phyloP scores from a whole-genome alignment of 2,797 vertebrate species.

The Spinus pinus region DNA sequence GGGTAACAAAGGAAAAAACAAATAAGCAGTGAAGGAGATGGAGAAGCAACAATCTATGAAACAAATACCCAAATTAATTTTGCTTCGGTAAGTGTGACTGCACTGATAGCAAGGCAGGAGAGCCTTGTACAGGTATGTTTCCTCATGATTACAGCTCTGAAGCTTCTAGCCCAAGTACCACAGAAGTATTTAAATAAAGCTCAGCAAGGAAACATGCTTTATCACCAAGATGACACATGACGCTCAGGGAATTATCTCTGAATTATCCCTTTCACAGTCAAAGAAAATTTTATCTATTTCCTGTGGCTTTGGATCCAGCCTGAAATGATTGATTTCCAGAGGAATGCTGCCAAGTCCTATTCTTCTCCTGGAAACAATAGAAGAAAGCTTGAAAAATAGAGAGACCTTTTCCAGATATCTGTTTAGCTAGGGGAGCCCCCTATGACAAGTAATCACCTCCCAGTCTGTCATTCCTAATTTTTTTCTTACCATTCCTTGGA shows the following conservation, averaged over 20 bases:
- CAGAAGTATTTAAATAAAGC: neutral
- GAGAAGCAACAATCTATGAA: neutral
- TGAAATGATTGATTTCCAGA: conserved; percentile 3
- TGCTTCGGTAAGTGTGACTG: neutral
- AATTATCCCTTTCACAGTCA: neutral
- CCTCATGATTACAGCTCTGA: neutral
- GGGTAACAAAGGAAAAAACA: neutral
- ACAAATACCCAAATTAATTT: neutral
- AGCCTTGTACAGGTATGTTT: neutral
- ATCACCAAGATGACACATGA: neutral
- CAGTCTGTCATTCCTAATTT: neutral
- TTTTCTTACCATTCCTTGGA: neutral
- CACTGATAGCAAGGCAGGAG: neutral
- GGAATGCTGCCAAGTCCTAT: neutral
- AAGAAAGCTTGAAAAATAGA: neutral
- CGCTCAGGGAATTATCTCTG: neutral
- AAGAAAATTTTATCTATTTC: neutral
- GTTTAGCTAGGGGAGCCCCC: neutral
- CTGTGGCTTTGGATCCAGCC: neutral
- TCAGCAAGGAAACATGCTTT: conserved; percentile 1
- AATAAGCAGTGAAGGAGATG: neutral
- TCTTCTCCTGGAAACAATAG: neutral
- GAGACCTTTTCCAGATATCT: neutral
- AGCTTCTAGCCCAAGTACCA: neutral
- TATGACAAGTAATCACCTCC: neutral